Evolutionary conservation across 2,113 vertebrate species (phyloP), one percentile per base, ranked within the genome.

Genomic region (Lathamus discolor): DNA sequence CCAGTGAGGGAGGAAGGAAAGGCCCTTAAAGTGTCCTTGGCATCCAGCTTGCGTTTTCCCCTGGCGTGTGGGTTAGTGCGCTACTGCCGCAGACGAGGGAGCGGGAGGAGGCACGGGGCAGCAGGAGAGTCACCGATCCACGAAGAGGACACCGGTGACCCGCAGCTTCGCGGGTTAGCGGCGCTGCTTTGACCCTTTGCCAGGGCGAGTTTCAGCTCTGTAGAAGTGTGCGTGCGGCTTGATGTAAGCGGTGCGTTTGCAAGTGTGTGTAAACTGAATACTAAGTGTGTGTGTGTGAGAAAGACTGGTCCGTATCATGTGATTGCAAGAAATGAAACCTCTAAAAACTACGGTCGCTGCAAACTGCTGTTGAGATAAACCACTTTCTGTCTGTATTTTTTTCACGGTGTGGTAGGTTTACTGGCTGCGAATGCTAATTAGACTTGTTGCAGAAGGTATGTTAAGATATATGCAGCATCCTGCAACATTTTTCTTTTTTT

Each of bases 271-370:
- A 24, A 90, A 17, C 3, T 24, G 29, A 31, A 39, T 33, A 19
- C 29, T 35, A 9, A 13, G 3, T 13, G 19, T 12, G 31, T 41
- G 24, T 15, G 46, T 11, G 55, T 6, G 66, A 20, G 13, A 15
- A 23, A 18, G 8, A 8, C 27, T 15, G 10, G 29, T 43, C 29
- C 23, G 0, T 49, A 2, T 23, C 28, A 2, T 59, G 17, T 13
- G 57, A 33, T 17, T 44, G 24, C 27, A 24, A 62, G 48, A 28
- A 41, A 61, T 11, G 44, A 57, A 48, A 78, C 41, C 39, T 25
- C 1, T 15, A 29, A 51, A 66, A 69, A 6, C 35, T 4, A 29
- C 46, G 41, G 63, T 54, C 22, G 2, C 51, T 64, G 55, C 76
- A 12, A 68, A 11, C 67, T 61, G 66, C 44, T 43, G 29, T 17